These are phyloP conservation scores for Ammodytes dubius DNA, from an alignment of 2,113 vertebrate species.

Conservation along the genomic window DNA sequence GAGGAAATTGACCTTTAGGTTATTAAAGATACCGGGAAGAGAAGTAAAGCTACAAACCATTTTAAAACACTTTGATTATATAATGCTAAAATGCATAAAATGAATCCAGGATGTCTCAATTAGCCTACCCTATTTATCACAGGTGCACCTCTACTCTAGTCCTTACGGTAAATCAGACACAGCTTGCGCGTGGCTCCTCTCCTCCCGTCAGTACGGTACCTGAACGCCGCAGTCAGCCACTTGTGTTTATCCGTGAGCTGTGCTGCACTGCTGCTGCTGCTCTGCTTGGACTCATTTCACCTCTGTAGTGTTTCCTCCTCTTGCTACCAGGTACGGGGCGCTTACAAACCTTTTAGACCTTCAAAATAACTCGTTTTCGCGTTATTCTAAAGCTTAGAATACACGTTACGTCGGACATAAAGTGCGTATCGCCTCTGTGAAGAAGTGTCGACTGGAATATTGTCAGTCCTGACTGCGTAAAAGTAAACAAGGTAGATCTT, in stretches of 20 bases:
- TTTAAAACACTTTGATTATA: neutral
- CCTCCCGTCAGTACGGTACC: constrained; percentile 28
- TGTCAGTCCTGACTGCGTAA: constrained; percentile 25
- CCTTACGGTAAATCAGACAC: constrained; percentile 4
- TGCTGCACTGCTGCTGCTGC: constrained; percentile 34
- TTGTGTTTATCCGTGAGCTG: constrained; percentile 52
- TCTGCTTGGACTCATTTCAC: neutral
- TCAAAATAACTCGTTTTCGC: accelerated
- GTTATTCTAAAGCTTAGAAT: constrained; percentile 10
- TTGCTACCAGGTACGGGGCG: constrained; percentile 25
- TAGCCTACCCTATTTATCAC: neutral
- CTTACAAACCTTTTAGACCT: too few species aligned
- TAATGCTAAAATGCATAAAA: neutral
- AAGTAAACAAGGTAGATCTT: constrained; percentile 9
- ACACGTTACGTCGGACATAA: neutral
- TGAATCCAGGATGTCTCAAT: neutral
- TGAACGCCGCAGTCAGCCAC: constrained; percentile 70
- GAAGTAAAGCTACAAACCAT: too few species aligned
- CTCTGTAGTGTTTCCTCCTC: neutral
- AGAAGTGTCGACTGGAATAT: neutral
- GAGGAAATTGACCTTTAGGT: too few species aligned
- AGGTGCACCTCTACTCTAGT: neutral
- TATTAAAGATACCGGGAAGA: too few species aligned
- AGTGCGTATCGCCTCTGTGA: neutral
- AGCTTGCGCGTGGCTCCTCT: neutral